These are phyloP conservation scores for Pseudomugil gertrudae DNA, from an alignment of 2,797 vertebrate genomes.

Conservation along the genomic window DNA sequence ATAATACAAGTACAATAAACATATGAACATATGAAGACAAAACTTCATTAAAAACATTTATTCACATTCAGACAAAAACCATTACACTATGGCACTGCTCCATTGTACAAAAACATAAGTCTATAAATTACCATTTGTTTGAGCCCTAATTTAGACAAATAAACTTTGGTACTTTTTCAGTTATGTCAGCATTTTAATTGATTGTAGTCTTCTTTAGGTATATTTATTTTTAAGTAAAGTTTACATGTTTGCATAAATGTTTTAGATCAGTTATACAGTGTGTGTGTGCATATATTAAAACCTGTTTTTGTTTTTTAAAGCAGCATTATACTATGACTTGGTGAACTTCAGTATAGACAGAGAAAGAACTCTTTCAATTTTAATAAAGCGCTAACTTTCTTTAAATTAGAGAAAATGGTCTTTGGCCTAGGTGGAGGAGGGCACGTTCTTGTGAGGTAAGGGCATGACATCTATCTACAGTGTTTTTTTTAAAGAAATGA, in stretches of 20 bases:
- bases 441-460: neutral
- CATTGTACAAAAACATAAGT: constrained; percentile 62
- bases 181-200: too few relatives aligned
- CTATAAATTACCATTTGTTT: constrained; percentile 68
- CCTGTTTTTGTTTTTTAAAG: too few relatives aligned
- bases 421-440: neutral
- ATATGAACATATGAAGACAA: too few relatives aligned
- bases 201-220: too few relatives aligned
- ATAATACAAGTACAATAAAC: too few relatives aligned
- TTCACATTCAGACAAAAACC: too few relatives aligned
- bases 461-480: neutral
- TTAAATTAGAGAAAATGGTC: neutral
- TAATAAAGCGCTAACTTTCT: neutral
- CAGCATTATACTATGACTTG: neutral
- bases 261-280: too few relatives aligned
- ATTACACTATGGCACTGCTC: too few relatives aligned
- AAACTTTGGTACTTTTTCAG: constrained; percentile 56
- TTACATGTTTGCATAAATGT: too few relatives aligned
- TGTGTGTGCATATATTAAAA: too few relatives aligned
- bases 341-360: neutral
- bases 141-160: constrained; percentile 71
- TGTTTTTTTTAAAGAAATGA: neutral
- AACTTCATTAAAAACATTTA: too few relatives aligned
- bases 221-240: neutral
- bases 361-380: neutral